These are phyloP conservation scores for Pedionomus torquatus DNA, from an alignment of 2,113 vertebrate species.

Conservation along the genomic window DNA sequence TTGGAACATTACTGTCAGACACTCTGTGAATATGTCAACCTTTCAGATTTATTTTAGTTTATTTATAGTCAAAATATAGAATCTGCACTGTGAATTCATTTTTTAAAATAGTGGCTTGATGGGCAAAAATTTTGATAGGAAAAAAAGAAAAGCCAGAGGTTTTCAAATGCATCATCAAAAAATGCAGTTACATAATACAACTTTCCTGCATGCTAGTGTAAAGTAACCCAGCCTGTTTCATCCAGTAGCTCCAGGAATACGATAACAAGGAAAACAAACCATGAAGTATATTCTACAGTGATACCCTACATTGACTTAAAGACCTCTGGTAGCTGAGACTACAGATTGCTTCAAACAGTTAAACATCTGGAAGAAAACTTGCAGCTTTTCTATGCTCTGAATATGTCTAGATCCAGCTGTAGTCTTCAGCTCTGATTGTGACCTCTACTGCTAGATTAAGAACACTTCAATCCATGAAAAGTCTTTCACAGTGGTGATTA, in stretches of 20 bases:
- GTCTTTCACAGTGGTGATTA: neutral
- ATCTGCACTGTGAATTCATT: neutral
- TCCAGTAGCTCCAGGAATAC: neutral
- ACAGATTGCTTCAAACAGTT: neutral
- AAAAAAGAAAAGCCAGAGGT: neutral
- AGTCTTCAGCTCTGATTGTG: neutral
- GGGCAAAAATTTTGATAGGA: neutral
- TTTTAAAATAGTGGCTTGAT: neutral
- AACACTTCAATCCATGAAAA: neutral
- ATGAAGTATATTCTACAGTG: neutral
- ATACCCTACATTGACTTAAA: neutral
- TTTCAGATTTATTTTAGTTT: neutral
- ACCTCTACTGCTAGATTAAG: neutral
- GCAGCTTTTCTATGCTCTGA: neutral
- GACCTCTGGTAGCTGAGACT: neutral
- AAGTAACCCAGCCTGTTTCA: neutral
- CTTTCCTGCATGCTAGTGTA: neutral
- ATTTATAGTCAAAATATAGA: neutral
- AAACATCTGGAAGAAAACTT: neutral
- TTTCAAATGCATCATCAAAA: neutral
- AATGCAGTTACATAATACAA: too few species aligned
- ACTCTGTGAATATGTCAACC: neutral
- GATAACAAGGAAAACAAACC: neutral
- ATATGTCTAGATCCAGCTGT: neutral
- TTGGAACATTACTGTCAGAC: neutral